These are phyloP conservation scores for Elgonia sp. DNA, from an alignment of 2,888 invertebrate species.

Conservation along the genomic window DNA sequence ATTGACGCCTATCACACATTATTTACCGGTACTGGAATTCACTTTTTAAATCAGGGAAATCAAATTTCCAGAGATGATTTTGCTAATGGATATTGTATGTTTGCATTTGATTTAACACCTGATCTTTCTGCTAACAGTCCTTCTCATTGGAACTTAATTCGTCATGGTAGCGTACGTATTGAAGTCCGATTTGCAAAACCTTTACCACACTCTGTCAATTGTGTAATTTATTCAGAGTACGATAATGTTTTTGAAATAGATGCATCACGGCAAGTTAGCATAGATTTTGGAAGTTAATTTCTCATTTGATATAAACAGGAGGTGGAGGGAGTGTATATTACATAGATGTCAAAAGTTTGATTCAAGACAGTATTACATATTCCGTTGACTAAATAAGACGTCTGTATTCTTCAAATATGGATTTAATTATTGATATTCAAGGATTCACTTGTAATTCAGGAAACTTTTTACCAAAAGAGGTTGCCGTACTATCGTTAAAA, in stretches of 20 bases:
- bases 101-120: conserved; percentile 80
- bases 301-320: no score
- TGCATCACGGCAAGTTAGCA: conserved; percentile 51
- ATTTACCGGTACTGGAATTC: conserved; percentile 75
- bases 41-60: conserved; percentile 76
- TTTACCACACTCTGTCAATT: conserved; percentile 66
- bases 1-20: conserved; percentile 79
- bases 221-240: conserved; percentile 79
- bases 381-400: no score
- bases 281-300: conserved; percentile 41
- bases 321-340: no score
- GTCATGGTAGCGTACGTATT: conserved; percentile 77
- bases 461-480: not conserved
- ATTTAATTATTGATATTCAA: not conserved
- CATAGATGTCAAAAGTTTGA: no score
- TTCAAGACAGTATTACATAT: no score
- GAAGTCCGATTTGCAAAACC: conserved; percentile 77
- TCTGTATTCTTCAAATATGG: not conserved
- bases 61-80: conserved; percentile 70
- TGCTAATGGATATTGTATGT: conserved; percentile 75
- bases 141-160: conserved; percentile 73
- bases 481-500: not conserved
- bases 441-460: not conserved
- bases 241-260: conserved; percentile 82
- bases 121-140: conserved; percentile 77